phyloP scores from a whole-genome alignment of 2,888 invertebrate species.

The Epistrophella euchroma region DNA sequence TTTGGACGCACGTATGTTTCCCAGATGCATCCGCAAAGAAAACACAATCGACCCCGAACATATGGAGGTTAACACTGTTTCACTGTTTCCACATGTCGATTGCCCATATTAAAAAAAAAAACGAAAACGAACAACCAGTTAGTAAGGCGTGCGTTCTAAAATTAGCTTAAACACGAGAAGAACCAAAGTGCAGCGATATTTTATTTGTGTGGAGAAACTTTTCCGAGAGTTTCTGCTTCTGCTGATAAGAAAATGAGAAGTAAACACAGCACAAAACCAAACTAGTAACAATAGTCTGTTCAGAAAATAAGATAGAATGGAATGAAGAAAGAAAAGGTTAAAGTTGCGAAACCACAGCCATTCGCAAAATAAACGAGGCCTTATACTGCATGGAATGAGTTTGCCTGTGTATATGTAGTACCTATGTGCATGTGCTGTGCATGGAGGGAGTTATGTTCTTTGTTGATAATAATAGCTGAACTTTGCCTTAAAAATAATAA shows the following conservation, averaged over 20 bases:
- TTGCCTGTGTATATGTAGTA: neutral
- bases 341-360: slow-evolving; percentile 63
- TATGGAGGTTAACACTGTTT: slow-evolving; percentile 37
- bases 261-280: neutral
- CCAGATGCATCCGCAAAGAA: slow-evolving; percentile 31
- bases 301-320: slow-evolving; percentile 5
- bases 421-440: neutral
- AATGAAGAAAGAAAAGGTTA: slow-evolving; percentile 56
- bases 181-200: slow-evolving; percentile 10
- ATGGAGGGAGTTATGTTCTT: slow-evolving; percentile 40
- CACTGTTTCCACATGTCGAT: slow-evolving; percentile 35
- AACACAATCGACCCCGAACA: slow-evolving; percentile 36
- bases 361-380: slow-evolving; percentile 9
- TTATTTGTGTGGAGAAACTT: slow-evolving; percentile 24
- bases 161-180: slow-evolving; percentile 39
- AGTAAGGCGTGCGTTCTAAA: slow-evolving; percentile 47
- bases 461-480: slow-evolving; percentile 72
- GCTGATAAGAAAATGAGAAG: slow-evolving; percentile 30
- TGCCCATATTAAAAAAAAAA: neutral
- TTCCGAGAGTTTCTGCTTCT: slow-evolving; percentile 8
- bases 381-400: neutral
- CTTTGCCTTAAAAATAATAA: slow-evolving; percentile 51
- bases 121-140: neutral
- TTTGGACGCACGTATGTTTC: slow-evolving; percentile 12
- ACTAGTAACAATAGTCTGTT: slow-evolving; percentile 10